phyloP scores from a whole-genome alignment of 2,797 vertebrate genomes.

The Phalloptychus januarius region DNA sequence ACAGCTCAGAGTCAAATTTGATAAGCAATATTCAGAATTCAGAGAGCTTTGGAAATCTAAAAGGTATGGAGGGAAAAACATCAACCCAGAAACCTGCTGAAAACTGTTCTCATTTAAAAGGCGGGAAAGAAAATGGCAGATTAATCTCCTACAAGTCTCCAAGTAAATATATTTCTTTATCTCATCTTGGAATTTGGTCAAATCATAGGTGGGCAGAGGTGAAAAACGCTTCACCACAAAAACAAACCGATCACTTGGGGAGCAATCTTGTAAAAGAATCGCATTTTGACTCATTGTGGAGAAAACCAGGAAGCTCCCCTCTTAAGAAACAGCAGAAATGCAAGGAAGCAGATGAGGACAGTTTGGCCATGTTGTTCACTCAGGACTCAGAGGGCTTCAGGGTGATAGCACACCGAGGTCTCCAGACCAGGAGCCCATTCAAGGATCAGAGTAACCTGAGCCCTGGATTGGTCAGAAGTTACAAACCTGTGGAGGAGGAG shows the following conservation, averaged over 20 bases:
- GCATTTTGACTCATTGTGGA: slow-evolving; percentile 25
- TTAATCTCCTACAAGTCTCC: slow-evolving; percentile 25
- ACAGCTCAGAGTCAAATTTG: slow-evolving; percentile 16
- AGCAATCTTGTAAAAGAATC: slow-evolving; percentile 46
- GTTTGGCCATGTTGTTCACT: slow-evolving; percentile 80
- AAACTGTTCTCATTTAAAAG: slow-evolving; percentile 20
- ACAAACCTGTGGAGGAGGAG: slow-evolving; percentile 40
- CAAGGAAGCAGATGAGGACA: slow-evolving; percentile 53
- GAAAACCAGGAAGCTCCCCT: slow-evolving; percentile 35
- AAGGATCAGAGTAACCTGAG: slow-evolving; percentile 64
- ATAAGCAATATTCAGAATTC: slow-evolving; percentile 21
- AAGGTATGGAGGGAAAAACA: slow-evolving; percentile 28
- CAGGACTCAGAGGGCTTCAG: slow-evolving; percentile 89
- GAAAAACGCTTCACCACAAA: slow-evolving; percentile 37
- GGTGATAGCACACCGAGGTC: slow-evolving; percentile 83
- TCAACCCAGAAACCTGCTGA: slow-evolving; percentile 60
- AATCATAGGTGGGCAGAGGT: slow-evolving; percentile 22
- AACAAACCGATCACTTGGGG: slow-evolving; percentile 17
- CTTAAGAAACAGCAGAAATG: slow-evolving; percentile 36
- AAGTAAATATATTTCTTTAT: not conserved
- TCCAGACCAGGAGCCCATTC: slow-evolving; percentile 48
- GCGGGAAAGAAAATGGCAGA: slow-evolving; percentile 55
- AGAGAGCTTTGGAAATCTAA: slow-evolving; percentile 27
- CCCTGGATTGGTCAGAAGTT: not conserved
- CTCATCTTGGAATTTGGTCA: slow-evolving; percentile 19